These are phyloP conservation scores for Cyprinodon variegatus DNA, from an alignment of 2,113 vertebrate genomes.

Conservation along the genomic window DNA sequence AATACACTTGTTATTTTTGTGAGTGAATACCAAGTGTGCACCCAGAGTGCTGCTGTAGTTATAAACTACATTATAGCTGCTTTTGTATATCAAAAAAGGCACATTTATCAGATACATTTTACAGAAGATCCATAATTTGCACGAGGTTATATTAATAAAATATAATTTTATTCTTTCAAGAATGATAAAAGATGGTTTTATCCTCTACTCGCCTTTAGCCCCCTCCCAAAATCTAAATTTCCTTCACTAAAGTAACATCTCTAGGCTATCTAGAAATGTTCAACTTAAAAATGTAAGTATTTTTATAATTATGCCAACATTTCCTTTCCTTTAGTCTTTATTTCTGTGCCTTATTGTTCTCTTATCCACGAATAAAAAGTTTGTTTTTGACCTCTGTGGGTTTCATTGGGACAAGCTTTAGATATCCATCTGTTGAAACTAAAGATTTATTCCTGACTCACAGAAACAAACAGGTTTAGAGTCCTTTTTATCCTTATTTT, in stretches of 20 bases:
- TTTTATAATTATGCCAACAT: background rate
- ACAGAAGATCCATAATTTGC: background rate
- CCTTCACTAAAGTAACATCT: background rate
- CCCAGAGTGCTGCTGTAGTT: too few species aligned
- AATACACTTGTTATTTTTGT: too few species aligned
- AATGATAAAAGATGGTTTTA: slow-evolving; percentile 2
- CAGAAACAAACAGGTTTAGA: background rate
- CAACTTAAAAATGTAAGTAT: background rate
- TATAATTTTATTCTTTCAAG: background rate
- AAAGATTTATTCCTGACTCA: background rate
- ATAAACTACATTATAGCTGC: too few species aligned
- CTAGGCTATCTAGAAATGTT: background rate
- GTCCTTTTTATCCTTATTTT: background rate
- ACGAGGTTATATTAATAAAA: too few species aligned
- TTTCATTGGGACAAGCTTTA: background rate
- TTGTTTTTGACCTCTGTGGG: background rate
- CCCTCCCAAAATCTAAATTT: background rate
- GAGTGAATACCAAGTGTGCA: too few species aligned
- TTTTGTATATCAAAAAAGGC: too few species aligned
- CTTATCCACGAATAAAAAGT: background rate
- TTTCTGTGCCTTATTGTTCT: background rate
- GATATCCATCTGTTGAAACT: background rate
- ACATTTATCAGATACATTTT: background rate
- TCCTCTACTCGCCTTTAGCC: slow-evolving; percentile 60
- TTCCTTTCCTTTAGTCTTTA: background rate